Base-by-base conservation (phyloP, 2,888 invertebrate genomes). In the Gandaritis pyraliata region DNA sequence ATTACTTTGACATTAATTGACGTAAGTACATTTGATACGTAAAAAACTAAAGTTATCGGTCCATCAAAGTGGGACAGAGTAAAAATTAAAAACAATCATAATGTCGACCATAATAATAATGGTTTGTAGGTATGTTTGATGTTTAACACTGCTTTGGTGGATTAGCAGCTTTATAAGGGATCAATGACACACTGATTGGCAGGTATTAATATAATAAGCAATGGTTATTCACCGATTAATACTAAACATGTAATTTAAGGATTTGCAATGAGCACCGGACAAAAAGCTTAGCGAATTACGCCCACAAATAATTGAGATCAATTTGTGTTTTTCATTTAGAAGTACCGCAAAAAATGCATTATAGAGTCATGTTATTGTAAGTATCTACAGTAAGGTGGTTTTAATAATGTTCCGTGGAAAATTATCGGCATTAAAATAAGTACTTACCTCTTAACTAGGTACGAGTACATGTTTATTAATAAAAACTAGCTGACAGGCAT, bases 121-220 rank as follows among this genome's bases (percentile, higher is more conserved):
- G 23, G 3, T 23, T 23, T 23, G 23, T 23, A 23, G 23, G 6
- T 23, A 5, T 23, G 23, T 23, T 23, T 23, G 7, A 33, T 5
- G 0, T 33, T 45, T 8, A 41, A 7, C 11, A 8, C 15, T 12
- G 43, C 39, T 48, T 43, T 54, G 23, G 36, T 60, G 16, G 47
- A 50, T 49, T 29, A 15, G 30, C 18, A 30, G 13, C 55, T 23
- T 51, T 11, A 43, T 15, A 11, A 12, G 72, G 69, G 83, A 78
- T 84, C 82, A 84, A 74, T 74, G 82, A 80, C 82, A 68, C 60
- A 36, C 61, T 81, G 83, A 85, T 82, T 82, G 80, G 76, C 81
- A 82, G 72, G 59, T 66, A 68, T 73, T 60, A 16, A 73, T 73
- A 80, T 81, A 79, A 80, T 76, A 69, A 75, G 58, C 69, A 62